A percentile compares a stretch with the other conserved stretches of the same genome.
These are phyloP conservation scores for Synanthedon formicaeformis DNA, from an alignment of 2,888 invertebrate genomes.

Conservation along the genomic window DNA sequence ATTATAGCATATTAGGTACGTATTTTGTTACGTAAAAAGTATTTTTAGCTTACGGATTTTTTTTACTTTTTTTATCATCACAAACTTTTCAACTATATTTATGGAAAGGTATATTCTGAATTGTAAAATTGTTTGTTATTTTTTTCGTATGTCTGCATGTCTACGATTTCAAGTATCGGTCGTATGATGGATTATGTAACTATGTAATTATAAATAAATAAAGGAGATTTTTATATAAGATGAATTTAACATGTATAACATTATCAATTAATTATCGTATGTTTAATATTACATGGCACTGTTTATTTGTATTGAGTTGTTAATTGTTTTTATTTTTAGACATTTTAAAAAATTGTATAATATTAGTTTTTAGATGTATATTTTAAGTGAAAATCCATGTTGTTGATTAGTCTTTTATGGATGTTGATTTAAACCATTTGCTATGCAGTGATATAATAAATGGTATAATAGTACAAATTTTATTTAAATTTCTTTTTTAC, in stretches of 20 bases:
- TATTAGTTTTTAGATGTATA: slow-evolving; percentile 35
- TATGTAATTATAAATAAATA: slow-evolving; percentile 12
- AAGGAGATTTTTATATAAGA: slow-evolving; percentile 36
- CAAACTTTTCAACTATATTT: too few relatives aligned
- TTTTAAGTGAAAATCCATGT: slow-evolving; percentile 62
- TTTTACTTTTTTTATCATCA: too few relatives aligned
- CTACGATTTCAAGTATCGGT: slow-evolving; percentile 13
- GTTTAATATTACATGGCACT: slow-evolving; percentile 46
- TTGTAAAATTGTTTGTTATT: too few relatives aligned
- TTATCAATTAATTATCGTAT: slow-evolving; percentile 21
- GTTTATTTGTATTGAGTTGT: slow-evolving; percentile 50
- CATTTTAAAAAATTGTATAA: slow-evolving; percentile 7
- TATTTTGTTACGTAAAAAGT: too few relatives aligned
- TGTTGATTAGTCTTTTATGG: slow-evolving; percentile 70
- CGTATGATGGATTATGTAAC: slow-evolving; percentile 34
- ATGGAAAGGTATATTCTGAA: too few relatives aligned
- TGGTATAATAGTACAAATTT: slow-evolving; percentile 42
- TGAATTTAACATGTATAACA: slow-evolving; percentile 23
- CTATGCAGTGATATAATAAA: slow-evolving; percentile 64
- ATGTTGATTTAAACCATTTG: slow-evolving; percentile 69
- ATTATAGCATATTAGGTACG: too few relatives aligned
- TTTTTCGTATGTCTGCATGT: too few relatives aligned
- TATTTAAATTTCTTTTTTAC: too few relatives aligned
- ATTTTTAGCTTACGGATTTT: too few relatives aligned
- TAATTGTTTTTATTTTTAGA: slow-evolving; percentile 30